These are phyloP conservation scores for Xestia c-nigrum DNA, from an alignment of 2,888 invertebrate species.

Conservation along the genomic window DNA sequence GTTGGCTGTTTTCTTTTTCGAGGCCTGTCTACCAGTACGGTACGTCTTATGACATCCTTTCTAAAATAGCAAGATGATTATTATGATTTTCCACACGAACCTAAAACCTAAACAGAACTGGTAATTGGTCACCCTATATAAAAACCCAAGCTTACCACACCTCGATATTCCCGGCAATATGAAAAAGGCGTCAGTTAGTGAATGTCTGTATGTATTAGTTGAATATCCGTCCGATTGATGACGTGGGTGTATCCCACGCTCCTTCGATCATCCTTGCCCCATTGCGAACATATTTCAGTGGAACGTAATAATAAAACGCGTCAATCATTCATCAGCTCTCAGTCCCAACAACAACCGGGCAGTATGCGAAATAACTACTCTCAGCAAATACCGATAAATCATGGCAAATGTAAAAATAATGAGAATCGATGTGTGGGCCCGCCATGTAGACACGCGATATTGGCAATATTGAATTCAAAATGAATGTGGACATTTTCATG, in stretches of 20 bases:
- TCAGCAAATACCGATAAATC: slow-evolving; percentile 49
- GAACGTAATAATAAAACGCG: slow-evolving; percentile 37
- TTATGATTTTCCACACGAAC: background rate
- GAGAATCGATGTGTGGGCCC: slow-evolving; percentile 21
- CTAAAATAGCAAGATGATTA: background rate
- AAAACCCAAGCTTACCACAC: background rate
- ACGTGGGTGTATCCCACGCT: slow-evolving; percentile 27
- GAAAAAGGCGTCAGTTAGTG: background rate
- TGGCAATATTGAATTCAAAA: slow-evolving; percentile 43
- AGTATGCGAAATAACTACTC: slow-evolving; percentile 42
- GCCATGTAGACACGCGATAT: slow-evolving; percentile 42
- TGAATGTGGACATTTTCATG: slow-evolving; percentile 37
- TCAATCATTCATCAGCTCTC: slow-evolving; percentile 43
- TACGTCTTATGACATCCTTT: background rate
- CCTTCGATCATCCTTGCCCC: slow-evolving; percentile 14
- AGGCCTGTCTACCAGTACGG: too few species aligned
- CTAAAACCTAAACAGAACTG: background rate
- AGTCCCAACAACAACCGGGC: slow-evolving; percentile 26
- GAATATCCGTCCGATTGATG: background rate
- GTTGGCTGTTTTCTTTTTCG: too few species aligned
- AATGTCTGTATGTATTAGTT: background rate
- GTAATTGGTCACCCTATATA: background rate
- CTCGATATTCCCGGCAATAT: background rate
- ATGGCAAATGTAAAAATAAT: slow-evolving; percentile 45
- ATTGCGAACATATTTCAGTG: slow-evolving; percentile 32